Conservation (phyloP, 2,113 vertebrate genomes). For the Pampusana beccarii region DNA sequence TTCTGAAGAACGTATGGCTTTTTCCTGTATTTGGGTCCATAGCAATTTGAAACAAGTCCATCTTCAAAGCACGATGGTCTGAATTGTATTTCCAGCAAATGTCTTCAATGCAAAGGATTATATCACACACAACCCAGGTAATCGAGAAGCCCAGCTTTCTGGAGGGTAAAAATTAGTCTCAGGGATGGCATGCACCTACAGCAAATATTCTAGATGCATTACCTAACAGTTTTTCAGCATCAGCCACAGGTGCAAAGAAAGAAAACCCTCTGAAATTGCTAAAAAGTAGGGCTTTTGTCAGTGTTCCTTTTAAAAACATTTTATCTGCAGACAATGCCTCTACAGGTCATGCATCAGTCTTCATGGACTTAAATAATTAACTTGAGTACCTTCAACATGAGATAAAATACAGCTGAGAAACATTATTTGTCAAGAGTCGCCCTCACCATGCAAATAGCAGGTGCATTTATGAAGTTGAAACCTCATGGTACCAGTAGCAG, state of each 20-base stretch:
- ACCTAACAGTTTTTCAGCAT: not conserved
- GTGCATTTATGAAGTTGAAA: not conserved
- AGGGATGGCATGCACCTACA: not conserved
- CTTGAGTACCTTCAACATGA: not conserved
- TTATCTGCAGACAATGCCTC: not conserved
- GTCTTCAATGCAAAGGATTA: not conserved
- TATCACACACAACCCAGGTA: not conserved
- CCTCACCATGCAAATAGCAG: not conserved
- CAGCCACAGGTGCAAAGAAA: not conserved
- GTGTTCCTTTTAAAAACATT: not conserved
- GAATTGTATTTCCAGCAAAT: not conserved
- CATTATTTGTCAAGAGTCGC: not conserved
- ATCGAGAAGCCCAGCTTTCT: conserved; percentile 14
- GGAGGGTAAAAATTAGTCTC: not conserved
- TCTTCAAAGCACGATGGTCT: not conserved
- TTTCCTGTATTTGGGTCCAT: not conserved
- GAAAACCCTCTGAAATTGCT: not conserved
- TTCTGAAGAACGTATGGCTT: accelerated
- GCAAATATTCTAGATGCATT: not conserved
- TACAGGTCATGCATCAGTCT: not conserved
- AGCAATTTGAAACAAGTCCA: not conserved
- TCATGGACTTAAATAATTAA: not conserved
- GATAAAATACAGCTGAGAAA: not conserved
- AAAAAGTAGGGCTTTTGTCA: accelerated
- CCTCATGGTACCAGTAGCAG: not conserved